phyloP scores from a whole-genome alignment of 2,113 vertebrate genomes.

The Agelaius tricolor region DNA sequence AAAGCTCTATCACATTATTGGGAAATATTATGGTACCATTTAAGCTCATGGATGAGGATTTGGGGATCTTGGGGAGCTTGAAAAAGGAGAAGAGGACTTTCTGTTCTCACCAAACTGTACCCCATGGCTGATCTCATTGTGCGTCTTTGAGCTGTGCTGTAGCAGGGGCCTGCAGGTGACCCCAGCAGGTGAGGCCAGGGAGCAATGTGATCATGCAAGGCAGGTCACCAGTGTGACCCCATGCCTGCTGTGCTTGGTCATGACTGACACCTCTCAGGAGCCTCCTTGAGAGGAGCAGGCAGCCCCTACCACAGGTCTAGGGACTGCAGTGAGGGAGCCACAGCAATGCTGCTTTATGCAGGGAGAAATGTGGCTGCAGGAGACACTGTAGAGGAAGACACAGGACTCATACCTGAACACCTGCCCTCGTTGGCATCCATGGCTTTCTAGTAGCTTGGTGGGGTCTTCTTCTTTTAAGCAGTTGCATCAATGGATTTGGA shows the following conservation, averaged over 20 bases:
- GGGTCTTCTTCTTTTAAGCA: not conserved
- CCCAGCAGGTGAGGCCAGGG: not conserved
- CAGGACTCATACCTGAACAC: not conserved
- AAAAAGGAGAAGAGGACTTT: not conserved
- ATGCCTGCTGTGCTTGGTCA: not conserved
- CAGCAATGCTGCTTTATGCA: not conserved
- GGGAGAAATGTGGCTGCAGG: not conserved
- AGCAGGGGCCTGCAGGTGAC: not conserved
- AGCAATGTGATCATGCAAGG: fast-evolving
- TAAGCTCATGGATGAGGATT: not conserved
- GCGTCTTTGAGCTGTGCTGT: not conserved
- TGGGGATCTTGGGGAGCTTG: not conserved
- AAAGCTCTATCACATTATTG: not conserved
- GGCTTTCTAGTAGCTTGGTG: not conserved
- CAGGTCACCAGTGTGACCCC: not conserved
- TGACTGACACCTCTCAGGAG: fast-evolving
- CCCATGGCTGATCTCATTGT: not conserved
- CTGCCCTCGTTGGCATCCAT: not conserved
- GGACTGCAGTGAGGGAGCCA: not conserved
- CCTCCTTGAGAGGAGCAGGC: not conserved
- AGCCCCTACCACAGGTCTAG: fast-evolving
- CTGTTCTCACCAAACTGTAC: not conserved
- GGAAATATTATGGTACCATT: not conserved
- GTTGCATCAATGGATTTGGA: not conserved
- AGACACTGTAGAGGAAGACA: not conserved